phyloP scores from a whole-genome alignment of 1,140 invertebrate species.

The Temnothorax curvispinosus region DNA sequence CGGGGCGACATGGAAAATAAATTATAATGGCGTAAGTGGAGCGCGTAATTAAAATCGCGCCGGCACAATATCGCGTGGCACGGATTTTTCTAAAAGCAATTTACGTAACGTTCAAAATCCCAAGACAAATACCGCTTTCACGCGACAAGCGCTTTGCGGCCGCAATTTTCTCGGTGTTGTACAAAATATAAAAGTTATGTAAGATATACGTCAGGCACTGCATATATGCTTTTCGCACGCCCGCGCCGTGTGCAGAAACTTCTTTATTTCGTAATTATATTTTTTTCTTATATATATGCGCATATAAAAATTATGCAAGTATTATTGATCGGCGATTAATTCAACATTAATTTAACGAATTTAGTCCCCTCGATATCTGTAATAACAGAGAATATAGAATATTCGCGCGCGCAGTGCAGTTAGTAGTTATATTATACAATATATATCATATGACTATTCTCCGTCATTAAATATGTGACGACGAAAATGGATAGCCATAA shows the following conservation, averaged over 20 bases:
- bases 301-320: background rate
- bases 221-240: background rate
- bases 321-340: background rate
- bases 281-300: background rate
- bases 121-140: slow-evolving; percentile 37
- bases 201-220: background rate
- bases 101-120: slow-evolving; percentile 43
- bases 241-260: background rate
- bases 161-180: background rate
- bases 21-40: slow-evolving; percentile 51
- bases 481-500: background rate
- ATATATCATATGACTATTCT: slow-evolving; percentile 1
- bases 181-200: background rate
- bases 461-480: slow-evolving; percentile 25
- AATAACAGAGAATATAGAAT: background rate
- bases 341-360: background rate
- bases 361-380: background rate
- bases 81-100: slow-evolving; percentile 50
- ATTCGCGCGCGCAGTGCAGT: too few species aligned
- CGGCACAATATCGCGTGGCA: slow-evolving; percentile 3
- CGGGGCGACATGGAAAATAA: slow-evolving; percentile 37
- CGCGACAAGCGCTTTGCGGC: background rate
- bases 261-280: background rate
- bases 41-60: slow-evolving; percentile 54
- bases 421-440: background rate